Evolutionary conservation across 2,888 invertebrate species (phyloP).

Genomic region (Campaea margaritaria): DNA sequence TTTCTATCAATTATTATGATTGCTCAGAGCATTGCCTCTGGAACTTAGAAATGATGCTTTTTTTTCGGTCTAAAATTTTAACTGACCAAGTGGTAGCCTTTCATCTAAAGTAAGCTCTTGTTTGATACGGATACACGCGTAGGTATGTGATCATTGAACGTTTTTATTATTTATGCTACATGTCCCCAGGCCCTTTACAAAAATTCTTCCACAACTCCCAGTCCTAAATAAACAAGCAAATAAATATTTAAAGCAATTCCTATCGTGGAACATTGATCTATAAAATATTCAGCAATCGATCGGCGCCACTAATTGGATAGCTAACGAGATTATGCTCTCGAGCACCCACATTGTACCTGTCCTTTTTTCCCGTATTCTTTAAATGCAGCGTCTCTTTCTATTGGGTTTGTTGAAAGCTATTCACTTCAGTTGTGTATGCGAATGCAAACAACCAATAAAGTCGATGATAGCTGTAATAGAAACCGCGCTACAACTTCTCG

Average conservation of each 20-base stretch:
- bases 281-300: constrained; percentile 59
- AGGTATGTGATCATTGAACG: too few relatives aligned
- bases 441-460: constrained; percentile 29
- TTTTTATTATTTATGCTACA: too few relatives aligned
- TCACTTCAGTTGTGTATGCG: constrained; percentile 21
- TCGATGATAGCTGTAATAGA: constrained; percentile 13
- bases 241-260: constrained; percentile 33
- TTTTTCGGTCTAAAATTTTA: too few relatives aligned
- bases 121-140: too few relatives aligned
- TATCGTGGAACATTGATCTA: constrained; percentile 38
- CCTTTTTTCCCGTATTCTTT: constrained; percentile 24
- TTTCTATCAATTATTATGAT: too few relatives aligned
- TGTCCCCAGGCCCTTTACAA: neutral
- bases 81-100: too few relatives aligned
- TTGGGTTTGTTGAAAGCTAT: constrained; percentile 17
- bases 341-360: constrained; percentile 45
- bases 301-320: constrained; percentile 55
- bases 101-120: too few relatives aligned
- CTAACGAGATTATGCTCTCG: constrained; percentile 56
- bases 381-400: constrained; percentile 18
- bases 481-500: constrained; percentile 3
- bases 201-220: constrained; percentile 1
- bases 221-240: constrained; percentile 41
- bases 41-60: too few relatives aligned
- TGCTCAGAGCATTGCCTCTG: too few relatives aligned